Evolutionary conservation across 2,888 invertebrate genomes (phyloP), one percentile per base, ranked within the genome.

Genomic region (Cephus rjabovi): DNA sequence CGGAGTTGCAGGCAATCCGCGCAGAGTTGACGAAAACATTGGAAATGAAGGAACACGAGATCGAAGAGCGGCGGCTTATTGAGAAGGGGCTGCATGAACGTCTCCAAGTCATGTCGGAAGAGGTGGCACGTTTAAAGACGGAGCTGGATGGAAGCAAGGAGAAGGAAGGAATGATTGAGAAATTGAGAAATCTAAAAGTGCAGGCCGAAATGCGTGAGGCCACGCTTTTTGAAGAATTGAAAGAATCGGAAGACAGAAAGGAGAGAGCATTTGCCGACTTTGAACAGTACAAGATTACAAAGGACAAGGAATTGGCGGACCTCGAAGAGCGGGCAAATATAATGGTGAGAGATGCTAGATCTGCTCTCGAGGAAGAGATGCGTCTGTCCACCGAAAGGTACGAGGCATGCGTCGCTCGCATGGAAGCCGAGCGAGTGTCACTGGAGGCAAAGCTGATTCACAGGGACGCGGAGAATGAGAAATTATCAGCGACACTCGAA

Each of bases 291-390:
- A 78, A 12, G 83, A 83, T 73, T 80, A 71, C 75, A 40, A 34
- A 71, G 33, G 73, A 79, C n/a, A 74, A 73, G 30, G 83, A 85
- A 78, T 76, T 83, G 31, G 79, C 82, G 12, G 34, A 78, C 12
- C 69, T 74, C n/a, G 77, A 79, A 69, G 76, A 70, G 15, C 40
- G 6, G 88, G 78, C 90, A 12, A 87, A 83, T 77, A 79, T 80
- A 73, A 86, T 90, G 85, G 85, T 87, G n/a, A 82, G 84, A 80
- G 89, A 90, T 34, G 84, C 87, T 12, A 87, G 84, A 69, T 82
- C 81, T 34, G 80, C 84, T 4, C 85, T 85, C 1, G 87, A 87
- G 73, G 86, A 90, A 77, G 89, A 90, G 76, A 84, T 90, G 85
- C 87, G 85, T 11, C 82, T 85, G 11, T 81, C 85, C 6, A 83